Percentiles rank a stretch among this genome's conserved stretches.
Evolutionary conservation across 1,140 invertebrate species (phyloP).

Genomic region (Cotesia glomerata): DNA sequence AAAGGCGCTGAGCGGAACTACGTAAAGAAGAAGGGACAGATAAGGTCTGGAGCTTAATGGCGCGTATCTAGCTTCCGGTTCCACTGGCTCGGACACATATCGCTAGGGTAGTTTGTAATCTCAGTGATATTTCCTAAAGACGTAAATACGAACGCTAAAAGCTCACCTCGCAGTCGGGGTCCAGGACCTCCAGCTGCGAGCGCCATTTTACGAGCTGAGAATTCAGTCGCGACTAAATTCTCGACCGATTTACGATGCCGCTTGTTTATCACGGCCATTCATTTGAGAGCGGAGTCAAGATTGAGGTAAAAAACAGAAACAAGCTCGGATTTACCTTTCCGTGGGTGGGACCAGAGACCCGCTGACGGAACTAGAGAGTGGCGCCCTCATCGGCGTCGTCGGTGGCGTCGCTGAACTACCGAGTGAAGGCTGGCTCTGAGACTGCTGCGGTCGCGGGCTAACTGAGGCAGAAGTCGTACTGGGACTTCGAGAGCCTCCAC

Average conservation of each 20-base stretch:
- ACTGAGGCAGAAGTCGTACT: conserved; percentile 61
- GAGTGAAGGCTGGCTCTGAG: conserved; percentile 56
- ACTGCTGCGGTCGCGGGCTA: conserved; percentile 53
- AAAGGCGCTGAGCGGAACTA: conserved; percentile 35
- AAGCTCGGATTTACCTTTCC: conserved; percentile 8
- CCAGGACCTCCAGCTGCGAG: conserved; percentile 26
- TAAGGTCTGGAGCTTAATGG: conserved; percentile 53
- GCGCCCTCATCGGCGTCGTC: conserved; percentile 51
- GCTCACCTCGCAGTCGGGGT: conserved; percentile 53
- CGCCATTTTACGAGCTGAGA: conserved; percentile 19
- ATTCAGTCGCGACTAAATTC: conserved; percentile 3
- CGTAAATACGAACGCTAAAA: conserved; percentile 57
- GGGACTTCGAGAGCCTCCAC: conserved; percentile 55
- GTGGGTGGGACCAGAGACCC: conserved; percentile 51
- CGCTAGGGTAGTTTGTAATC: conserved; percentile 30
- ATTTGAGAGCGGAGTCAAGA: not conserved
- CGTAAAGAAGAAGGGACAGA: conserved; percentile 32
- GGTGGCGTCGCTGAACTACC: conserved; percentile 54
- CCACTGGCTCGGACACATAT: conserved; percentile 22
- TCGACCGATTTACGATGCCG: not conserved
- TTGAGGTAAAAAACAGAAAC: not conserved
- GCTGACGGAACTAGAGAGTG: conserved; percentile 48
- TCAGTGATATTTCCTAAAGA: conserved; percentile 57
- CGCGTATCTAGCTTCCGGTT: conserved; percentile 57
- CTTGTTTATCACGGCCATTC: not conserved